Percentiles rank a stretch among this genome's conserved stretches.
These are phyloP conservation scores for Cyanoliseus patagonus DNA, from an alignment of 2,113 vertebrate species.

Conservation along the genomic window DNA sequence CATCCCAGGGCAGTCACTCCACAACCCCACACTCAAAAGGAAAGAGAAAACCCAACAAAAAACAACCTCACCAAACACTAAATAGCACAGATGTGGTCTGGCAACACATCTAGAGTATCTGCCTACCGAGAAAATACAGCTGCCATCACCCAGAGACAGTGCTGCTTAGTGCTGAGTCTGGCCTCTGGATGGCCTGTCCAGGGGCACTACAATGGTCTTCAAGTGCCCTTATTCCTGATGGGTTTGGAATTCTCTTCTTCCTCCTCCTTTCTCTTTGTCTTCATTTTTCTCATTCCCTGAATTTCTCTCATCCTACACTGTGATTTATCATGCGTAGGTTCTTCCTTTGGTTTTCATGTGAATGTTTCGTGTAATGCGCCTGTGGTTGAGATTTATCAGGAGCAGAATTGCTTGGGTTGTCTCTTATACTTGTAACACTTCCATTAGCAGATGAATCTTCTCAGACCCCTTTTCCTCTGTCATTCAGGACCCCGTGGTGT, in stretches of 20 bases:
- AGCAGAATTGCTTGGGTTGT: not conserved
- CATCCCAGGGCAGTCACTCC: not conserved
- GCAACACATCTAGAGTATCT: constrained; percentile 40
- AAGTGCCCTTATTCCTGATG: not conserved
- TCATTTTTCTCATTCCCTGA: not conserved
- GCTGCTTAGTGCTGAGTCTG: not conserved
- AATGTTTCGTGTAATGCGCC: rapidly evolving
- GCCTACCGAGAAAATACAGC: constrained; percentile 56
- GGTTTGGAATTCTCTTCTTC: not conserved
- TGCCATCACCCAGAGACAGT: not conserved
- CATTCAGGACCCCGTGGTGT: not conserved
- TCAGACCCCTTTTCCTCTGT: not conserved
- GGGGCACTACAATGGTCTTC: not conserved
- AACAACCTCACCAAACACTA: constrained; percentile 40
- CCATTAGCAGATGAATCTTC: not conserved
- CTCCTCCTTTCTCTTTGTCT: not conserved
- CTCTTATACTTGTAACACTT: not conserved
- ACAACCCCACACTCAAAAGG: constrained; percentile 6
- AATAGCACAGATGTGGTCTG: constrained; percentile 51
- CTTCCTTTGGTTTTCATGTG: not conserved
- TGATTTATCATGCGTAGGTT: not conserved
- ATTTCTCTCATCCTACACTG: not conserved
- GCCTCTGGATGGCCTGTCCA: not conserved
- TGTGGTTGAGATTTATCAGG: not conserved
- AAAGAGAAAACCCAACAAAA: constrained; percentile 45